These are phyloP conservation scores for Sesia bembeciformis DNA, from an alignment of 2,888 invertebrate genomes.

Conservation along the genomic window DNA sequence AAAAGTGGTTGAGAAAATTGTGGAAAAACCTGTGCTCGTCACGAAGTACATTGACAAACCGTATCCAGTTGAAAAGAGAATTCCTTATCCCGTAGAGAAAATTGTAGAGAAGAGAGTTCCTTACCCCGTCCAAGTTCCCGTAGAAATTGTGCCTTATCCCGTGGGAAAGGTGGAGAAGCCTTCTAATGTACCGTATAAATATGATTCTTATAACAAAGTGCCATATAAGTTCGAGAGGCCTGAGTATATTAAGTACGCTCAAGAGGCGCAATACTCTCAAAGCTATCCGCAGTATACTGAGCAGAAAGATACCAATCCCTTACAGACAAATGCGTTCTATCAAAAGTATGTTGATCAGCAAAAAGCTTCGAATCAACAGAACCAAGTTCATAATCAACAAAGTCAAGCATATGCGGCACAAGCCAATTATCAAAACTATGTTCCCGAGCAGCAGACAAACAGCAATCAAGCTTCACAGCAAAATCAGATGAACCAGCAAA, in stretches of 20 bases:
- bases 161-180: slow-evolving; percentile 60
- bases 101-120: slow-evolving; percentile 69
- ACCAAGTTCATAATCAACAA: slow-evolving; percentile 7
- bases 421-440: neutral
- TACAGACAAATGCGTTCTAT: slow-evolving; percentile 6
- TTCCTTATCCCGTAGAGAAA: slow-evolving; percentile 63
- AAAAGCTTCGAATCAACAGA: slow-evolving; percentile 2
- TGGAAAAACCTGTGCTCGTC: slow-evolving; percentile 74
- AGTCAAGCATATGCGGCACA: slow-evolving; percentile 7
- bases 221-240: slow-evolving; percentile 16
- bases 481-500: slow-evolving; percentile 1
- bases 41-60: slow-evolving; percentile 60
- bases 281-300: slow-evolving; percentile 19
- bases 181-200: slow-evolving; percentile 22
- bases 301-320: slow-evolving; percentile 13
- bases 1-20: slow-evolving; percentile 62
- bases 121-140: slow-evolving; percentile 71
- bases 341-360: slow-evolving; percentile 6
- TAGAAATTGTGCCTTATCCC: slow-evolving; percentile 63
- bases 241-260: slow-evolving; percentile 10
- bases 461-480: neutral
- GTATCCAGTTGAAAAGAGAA: slow-evolving; percentile 59
- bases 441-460: neutral
- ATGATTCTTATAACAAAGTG: slow-evolving; percentile 8
- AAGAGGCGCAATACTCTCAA: slow-evolving; percentile 7